phyloP scores from a whole-genome alignment of 2,797 vertebrate species.

The Taenioides sp. region DNA sequence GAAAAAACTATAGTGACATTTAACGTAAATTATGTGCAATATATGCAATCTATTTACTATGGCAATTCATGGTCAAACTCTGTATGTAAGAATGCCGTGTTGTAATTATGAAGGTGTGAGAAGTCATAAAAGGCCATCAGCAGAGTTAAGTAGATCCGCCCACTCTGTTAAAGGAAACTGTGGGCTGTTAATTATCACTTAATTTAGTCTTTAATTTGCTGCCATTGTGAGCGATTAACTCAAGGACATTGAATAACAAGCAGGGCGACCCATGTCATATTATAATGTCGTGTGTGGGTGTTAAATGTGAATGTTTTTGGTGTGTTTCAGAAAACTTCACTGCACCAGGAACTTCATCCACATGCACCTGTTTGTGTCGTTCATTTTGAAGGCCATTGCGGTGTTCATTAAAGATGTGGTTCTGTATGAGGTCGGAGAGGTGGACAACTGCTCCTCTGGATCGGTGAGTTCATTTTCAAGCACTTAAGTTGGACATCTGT shows the following conservation, averaged over 20 bases:
- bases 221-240: conserved; percentile 50
- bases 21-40: background rate
- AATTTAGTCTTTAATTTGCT: conserved; percentile 43
- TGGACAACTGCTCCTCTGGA: conserved; percentile 82
- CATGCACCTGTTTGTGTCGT: conserved; percentile 93
- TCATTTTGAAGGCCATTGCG: conserved; percentile 90
- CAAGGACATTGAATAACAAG: conserved; percentile 40
- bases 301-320: conserved; percentile 17
- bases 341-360: conserved; percentile 98
- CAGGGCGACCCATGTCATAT: conserved; percentile 16
- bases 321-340: conserved; percentile 87
- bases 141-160: conserved; percentile 29
- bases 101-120: conserved; percentile 9
- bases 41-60: background rate
- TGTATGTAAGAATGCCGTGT: background rate
- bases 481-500: background rate
- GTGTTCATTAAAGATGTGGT: conserved; percentile 93
- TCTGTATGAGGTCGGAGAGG: conserved; percentile 83
- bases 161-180: conserved; percentile 30
- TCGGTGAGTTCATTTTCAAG: conserved; percentile 78
- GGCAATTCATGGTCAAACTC: background rate
- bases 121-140: conserved; percentile 13
- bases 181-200: conserved; percentile 39
- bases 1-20: background rate
- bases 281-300: background rate